Percentiles rank a stretch among this genome's conserved stretches.
These are phyloP conservation scores for Athene noctua DNA, from an alignment of 2,113 vertebrate genomes.

Conservation along the genomic window DNA sequence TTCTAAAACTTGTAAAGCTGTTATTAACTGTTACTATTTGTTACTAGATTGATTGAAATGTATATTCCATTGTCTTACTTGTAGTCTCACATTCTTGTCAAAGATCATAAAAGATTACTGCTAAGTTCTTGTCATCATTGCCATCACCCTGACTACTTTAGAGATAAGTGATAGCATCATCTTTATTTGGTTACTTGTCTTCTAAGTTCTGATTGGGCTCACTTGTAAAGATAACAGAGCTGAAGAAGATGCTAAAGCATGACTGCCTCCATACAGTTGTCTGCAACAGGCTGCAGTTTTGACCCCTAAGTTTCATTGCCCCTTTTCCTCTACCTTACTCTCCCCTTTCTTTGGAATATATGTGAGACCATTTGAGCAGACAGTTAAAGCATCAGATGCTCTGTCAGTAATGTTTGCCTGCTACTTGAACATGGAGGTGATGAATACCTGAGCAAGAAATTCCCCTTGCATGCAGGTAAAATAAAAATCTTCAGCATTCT, in stretches of 20 bases:
- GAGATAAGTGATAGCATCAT: background rate
- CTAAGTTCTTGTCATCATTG: background rate
- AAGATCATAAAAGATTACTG: background rate
- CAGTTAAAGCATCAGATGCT: background rate
- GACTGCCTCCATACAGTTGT: background rate
- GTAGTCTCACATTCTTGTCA: background rate
- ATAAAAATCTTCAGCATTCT: background rate
- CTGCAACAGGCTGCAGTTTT: background rate
- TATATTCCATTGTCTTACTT: background rate
- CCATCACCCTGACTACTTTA: background rate
- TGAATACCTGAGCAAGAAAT: background rate
- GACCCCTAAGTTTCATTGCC: background rate
- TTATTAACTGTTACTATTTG: background rate
- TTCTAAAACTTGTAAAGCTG: background rate
- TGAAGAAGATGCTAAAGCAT: background rate
- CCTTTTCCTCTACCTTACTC: background rate
- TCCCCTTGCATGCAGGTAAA: background rate
- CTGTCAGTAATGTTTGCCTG: background rate
- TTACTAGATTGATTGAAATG: background rate
- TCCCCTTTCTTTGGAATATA: background rate
- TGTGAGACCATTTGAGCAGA: background rate
- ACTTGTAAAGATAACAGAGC: background rate
- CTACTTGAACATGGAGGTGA: background rate
- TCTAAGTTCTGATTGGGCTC: background rate
- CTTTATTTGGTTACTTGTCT: background rate